phyloP scores from a whole-genome alignment of 1,140 invertebrate species.

The Hycleus phaleratus region DNA sequence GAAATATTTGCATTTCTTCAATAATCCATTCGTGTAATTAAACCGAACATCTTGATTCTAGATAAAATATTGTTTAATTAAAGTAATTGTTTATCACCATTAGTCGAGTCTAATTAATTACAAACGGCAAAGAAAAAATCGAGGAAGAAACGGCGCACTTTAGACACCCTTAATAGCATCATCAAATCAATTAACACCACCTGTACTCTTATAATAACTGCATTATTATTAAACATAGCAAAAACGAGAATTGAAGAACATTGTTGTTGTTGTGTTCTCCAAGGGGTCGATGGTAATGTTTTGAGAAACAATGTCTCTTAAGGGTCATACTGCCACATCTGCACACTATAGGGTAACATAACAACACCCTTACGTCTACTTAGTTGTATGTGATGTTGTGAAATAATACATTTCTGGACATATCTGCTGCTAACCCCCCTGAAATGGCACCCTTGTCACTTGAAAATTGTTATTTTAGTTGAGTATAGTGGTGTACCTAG shows the following conservation, averaged over 20 bases:
- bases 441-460: neutral
- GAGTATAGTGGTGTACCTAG: neutral
- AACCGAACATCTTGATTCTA: too few relatives aligned
- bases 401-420: conserved; percentile 13
- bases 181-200: conserved; percentile 8
- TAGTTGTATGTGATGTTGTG: neutral
- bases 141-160: too few relatives aligned
- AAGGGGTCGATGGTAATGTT: too few relatives aligned
- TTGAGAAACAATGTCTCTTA: neutral
- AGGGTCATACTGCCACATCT: conserved; percentile 8
- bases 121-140: too few relatives aligned
- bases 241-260: too few relatives aligned
- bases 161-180: neutral
- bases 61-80: too few relatives aligned
- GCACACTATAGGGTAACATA: conserved; percentile 7
- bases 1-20: too few relatives aligned
- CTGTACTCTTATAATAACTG: conserved; percentile 10
- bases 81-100: too few relatives aligned
- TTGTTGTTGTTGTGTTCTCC: too few relatives aligned
- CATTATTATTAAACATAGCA: conserved; percentile 11
- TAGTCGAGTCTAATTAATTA: too few relatives aligned
- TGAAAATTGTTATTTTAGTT: conserved; percentile 16
- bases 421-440: conserved; percentile 1
- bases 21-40: too few relatives aligned
- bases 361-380: conserved; percentile 14